Evolutionary conservation across 2,113 vertebrate species (phyloP).

Genomic region (Chaetops frenatus): DNA sequence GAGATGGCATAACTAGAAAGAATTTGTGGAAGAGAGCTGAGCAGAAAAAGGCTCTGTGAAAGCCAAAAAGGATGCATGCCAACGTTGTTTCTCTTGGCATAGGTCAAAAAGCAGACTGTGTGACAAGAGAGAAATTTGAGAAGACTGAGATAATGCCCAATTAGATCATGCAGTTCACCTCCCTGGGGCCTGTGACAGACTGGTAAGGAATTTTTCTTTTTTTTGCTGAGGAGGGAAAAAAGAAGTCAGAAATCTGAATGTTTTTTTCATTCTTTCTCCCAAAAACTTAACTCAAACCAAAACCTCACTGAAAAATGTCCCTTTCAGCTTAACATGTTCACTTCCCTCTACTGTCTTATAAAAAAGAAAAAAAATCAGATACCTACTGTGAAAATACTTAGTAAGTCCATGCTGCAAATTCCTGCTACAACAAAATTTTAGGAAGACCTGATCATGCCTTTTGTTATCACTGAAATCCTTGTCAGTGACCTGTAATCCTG

Average conservation of each 20-base stretch:
- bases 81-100: slow-evolving; percentile 58
- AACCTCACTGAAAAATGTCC: neutral
- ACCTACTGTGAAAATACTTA: neutral
- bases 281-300: neutral
- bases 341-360: neutral
- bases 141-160: slow-evolving; percentile 58
- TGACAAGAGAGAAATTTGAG: slow-evolving; percentile 59
- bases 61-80: slow-evolving; percentile 55
- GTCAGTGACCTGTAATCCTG: neutral
- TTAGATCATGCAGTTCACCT: slow-evolving; percentile 58
- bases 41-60: slow-evolving; percentile 47
- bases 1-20: slow-evolving; percentile 50
- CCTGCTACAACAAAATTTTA: neutral
- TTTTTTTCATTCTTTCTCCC: neutral
- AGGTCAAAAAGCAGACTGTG: slow-evolving; percentile 62
- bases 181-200: slow-evolving; percentile 13
- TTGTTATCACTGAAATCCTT: neutral
- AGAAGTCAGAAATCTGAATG: neutral
- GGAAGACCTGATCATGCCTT: neutral
- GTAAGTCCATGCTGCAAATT: neutral
- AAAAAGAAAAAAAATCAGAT: neutral
- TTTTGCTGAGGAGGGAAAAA: neutral
- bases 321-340: neutral
- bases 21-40: slow-evolving; percentile 39
- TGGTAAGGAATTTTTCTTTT: slow-evolving; percentile 2